phyloP scores from a whole-genome alignment of 2,797 vertebrate species.

The Erpetoichthys calabaricus region DNA sequence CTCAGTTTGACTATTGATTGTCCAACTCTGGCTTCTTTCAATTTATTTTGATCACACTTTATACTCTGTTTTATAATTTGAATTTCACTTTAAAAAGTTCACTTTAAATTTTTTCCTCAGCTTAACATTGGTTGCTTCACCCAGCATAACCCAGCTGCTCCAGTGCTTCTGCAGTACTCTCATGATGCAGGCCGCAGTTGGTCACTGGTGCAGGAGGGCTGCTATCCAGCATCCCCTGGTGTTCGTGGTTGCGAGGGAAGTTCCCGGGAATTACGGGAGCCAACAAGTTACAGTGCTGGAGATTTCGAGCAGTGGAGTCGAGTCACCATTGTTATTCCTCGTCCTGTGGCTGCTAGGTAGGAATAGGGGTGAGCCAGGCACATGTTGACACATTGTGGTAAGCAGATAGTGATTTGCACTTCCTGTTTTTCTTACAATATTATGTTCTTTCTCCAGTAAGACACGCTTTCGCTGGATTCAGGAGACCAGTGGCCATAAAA shows the following conservation, averaged over 20 bases:
- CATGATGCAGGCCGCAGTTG: conserved; percentile 87
- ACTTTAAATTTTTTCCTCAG: conserved; percentile 39
- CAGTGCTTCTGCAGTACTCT: conserved; percentile 85
- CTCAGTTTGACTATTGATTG: no score
- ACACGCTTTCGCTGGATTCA: conserved; percentile 97
- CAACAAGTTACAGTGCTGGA: conserved; percentile 72
- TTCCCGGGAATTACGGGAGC: conserved; percentile 74
- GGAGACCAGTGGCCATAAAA: conserved; percentile 77
- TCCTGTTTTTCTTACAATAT: neutral
- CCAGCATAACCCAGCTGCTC: conserved; percentile 70
- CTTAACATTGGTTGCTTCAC: conserved; percentile 80
- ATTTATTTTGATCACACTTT: no score
- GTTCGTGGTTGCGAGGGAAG: conserved; percentile 74
- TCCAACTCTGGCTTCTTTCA: no score
- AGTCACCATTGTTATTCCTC: conserved; percentile 74
- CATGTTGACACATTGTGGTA: neutral
- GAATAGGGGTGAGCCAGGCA: neutral
- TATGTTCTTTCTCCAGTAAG: conserved; percentile 53
- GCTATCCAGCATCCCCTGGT: conserved; percentile 74
- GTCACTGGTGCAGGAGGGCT: conserved; percentile 80
- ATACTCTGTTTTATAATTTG: no score
- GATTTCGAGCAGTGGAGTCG: conserved; percentile 92
- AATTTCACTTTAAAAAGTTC: no score
- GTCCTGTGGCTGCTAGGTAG: conserved; percentile 81
- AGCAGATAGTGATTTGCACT: conserved; percentile 3